phyloP scores from a whole-genome alignment of 1,140 invertebrate species.

The Aricia agestis region DNA sequence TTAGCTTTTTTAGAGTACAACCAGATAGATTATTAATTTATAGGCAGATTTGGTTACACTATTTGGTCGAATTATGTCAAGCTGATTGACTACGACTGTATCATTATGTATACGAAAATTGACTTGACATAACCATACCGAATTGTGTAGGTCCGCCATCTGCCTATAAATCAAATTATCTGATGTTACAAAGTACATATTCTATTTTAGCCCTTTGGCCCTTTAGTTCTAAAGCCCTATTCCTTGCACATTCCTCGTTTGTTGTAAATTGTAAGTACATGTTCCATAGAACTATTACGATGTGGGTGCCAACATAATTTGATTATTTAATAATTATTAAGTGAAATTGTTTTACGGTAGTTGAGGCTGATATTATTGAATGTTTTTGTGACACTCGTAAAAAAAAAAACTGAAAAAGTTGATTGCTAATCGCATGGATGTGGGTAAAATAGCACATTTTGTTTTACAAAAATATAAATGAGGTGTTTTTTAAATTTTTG shows the following conservation, averaged over 20 bases:
- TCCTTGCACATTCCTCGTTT: conserved; percentile 12
- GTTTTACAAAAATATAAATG: too few species aligned
- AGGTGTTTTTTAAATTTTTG: too few species aligned
- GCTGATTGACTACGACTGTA: too few species aligned
- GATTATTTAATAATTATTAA: conserved; percentile 23
- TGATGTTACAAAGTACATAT: background rate
- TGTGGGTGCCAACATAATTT: conserved; percentile 39
- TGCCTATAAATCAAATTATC: too few species aligned
- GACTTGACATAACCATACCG: too few species aligned
- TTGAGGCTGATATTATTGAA: conserved; percentile 24
- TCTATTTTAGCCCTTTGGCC: background rate
- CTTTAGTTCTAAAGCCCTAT: conserved; percentile 3
- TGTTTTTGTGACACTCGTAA: conserved; percentile 29
- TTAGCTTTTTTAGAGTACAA: background rate
- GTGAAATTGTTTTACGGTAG: conserved; percentile 31
- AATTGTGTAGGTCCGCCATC: too few species aligned
- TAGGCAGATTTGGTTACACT: too few species aligned
- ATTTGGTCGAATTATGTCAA: too few species aligned
- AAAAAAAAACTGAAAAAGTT: too few species aligned
- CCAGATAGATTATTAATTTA: background rate
- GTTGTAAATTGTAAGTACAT: conserved; percentile 3
- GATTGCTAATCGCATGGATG: too few species aligned
- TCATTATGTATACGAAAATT: too few species aligned
- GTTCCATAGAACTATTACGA: conserved; percentile 19
- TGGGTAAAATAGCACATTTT: too few species aligned